A percentile compares a stretch with the other conserved stretches of the same genome.
Evolutionary conservation across 1,140 invertebrate species (phyloP).

Genomic region (Meteorus sp.): DNA sequence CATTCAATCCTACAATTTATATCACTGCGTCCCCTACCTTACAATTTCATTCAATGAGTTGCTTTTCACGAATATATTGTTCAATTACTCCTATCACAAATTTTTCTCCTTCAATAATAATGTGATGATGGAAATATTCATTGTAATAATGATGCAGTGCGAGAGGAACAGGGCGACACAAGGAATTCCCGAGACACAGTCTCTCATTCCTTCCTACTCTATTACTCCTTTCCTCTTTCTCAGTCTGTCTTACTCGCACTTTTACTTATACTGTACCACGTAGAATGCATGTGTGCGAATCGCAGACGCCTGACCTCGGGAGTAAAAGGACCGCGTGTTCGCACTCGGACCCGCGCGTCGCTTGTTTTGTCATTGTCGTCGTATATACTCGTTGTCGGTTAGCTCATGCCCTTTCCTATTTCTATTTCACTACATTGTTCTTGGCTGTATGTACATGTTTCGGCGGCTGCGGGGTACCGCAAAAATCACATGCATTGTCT

Average conservation of each 20-base stretch:
- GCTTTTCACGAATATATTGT: too few species aligned
- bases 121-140: too few species aligned
- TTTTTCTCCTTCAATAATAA: too few species aligned
- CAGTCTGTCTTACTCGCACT: background rate
- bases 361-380: constrained; percentile 1
- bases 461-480: background rate
- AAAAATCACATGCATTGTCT: background rate
- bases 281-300: constrained; percentile 15
- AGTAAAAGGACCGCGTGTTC: constrained; percentile 10
- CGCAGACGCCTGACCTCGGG: constrained; percentile 23
- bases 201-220: background rate
- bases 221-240: background rate
- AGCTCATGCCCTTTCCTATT: constrained; percentile 10
- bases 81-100: too few species aligned
- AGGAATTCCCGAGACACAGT: constrained; percentile 21
- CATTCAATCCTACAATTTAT: too few species aligned
- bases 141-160: constrained; percentile 2
- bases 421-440: constrained; percentile 19
- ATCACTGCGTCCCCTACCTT: too few species aligned
- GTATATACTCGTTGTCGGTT: constrained; percentile 19
- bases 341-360: background rate
- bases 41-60: too few species aligned
- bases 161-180: constrained; percentile 8
- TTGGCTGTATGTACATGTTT: constrained; percentile 2
- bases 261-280: background rate